Conservation (phyloP, 2,888 invertebrate genomes). For the Dryadula phaetusa region DNA sequence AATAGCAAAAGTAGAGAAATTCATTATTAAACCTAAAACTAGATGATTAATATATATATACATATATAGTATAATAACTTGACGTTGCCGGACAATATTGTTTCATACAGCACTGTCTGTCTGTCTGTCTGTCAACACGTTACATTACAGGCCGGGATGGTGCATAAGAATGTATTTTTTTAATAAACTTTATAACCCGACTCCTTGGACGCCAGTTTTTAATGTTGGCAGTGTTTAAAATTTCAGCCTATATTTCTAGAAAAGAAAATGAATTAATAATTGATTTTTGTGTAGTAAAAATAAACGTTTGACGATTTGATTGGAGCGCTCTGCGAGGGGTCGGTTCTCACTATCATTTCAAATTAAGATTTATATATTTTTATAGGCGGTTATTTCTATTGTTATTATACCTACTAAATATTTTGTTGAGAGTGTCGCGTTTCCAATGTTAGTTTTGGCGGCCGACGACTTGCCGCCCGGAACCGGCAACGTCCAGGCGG, state of each 20-base stretch:
- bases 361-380: conserved; percentile 82
- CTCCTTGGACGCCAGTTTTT: conserved; percentile 44
- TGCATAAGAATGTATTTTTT: conserved; percentile 74
- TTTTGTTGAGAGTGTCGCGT: conserved; percentile 66
- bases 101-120: conserved; percentile 69
- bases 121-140: conserved; percentile 58
- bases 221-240: conserved; percentile 29
- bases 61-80: conserved; percentile 75
- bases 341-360: conserved; percentile 68
- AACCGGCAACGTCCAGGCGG: no score
- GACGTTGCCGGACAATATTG: conserved; percentile 79
- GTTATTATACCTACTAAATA: conserved; percentile 72
- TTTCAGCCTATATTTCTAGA: conserved; percentile 26
- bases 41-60: conserved; percentile 78
- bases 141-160: conserved; percentile 56
- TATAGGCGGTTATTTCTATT: conserved; percentile 80
- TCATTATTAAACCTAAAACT: conserved; percentile 70
- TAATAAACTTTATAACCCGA: conserved; percentile 59
- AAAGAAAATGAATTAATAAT: no score
- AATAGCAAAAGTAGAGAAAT: conserved; percentile 80
- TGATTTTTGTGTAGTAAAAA: conserved; percentile 8
- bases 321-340: conserved; percentile 47
- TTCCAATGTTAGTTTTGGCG: conserved; percentile 42
- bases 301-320: not conserved
- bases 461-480: no score